Percentiles rank a stretch among this genome's conserved stretches.
Conservation (phyloP, 2,113 vertebrate genomes). For the Microtus montanus region DNA sequence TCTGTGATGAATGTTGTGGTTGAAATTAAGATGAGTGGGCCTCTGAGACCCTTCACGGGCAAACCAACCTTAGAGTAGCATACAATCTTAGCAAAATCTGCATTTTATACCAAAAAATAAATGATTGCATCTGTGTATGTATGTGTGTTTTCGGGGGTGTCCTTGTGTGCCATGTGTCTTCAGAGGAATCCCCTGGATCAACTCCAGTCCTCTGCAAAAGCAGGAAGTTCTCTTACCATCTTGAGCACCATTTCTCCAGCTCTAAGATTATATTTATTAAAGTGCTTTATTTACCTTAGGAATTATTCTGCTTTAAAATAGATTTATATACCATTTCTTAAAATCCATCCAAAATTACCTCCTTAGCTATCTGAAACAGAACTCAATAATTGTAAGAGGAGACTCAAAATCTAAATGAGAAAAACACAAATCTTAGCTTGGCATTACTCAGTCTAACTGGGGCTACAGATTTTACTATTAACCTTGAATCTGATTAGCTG, state of each 20-base stretch:
- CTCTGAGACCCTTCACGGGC: not conserved
- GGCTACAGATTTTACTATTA: not conserved
- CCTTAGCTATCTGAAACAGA: slow-evolving; percentile 20
- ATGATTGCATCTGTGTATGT: not conserved
- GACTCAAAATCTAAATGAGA: not conserved
- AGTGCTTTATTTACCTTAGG: not conserved
- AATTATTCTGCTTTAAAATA: slow-evolving; percentile 1
- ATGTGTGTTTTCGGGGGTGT: not conserved
- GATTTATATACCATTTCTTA: not conserved
- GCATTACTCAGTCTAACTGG: not conserved
- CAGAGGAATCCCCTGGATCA: not conserved
- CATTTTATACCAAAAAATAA: not conserved
- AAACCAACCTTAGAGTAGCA: not conserved
- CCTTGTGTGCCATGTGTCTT: not conserved
- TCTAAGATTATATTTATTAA: not conserved
- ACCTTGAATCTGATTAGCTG: not conserved
- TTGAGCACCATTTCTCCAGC: not conserved
- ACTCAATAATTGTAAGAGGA: not conserved
- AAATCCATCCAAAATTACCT: not conserved
- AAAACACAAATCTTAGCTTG: not conserved
- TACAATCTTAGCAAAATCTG: not conserved
- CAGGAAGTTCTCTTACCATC: too few relatives aligned
- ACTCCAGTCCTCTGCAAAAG: not conserved
- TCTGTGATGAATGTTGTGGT: not conserved
- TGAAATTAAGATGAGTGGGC: not conserved